Evolutionary conservation across 1,140 invertebrate species (phyloP), one percentile per base, ranked within the genome.

Genomic region (Magallana ariakensis): DNA sequence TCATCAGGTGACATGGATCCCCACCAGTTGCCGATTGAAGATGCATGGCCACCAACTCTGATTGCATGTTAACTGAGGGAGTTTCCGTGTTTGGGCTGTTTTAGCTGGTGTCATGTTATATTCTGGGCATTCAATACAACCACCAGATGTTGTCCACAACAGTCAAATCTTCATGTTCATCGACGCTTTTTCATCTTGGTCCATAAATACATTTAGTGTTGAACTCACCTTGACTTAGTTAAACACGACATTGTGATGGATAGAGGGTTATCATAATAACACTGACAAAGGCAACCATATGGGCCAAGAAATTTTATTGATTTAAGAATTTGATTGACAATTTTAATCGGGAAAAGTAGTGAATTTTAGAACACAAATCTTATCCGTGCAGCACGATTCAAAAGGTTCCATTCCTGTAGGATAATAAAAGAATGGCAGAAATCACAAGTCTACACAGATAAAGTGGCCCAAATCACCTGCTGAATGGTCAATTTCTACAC

Each of bases 1-100:
- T 22, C 19, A 11, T 70, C 66, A 75, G 66, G 22, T 75, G 66
- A 75, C 66, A 75, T 19, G 22, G 9, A 22, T 8, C 22, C 22
- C 19, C 66, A 75, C 66, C 66, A 33, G 66, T 75, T 75, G 22
- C 66, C 7, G 33, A 33, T 7, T 75, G 22, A 13, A 75, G 66
- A 75, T 75, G 66, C 66, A 75, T 19, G 66, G 66, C 66, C 66
- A 75, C 66, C 26, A 26, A 19, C 9, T 26, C 66, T 75, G 66
- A 33, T 75, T 75, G 66, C 66, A 75, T 75, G 66, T 75, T 75
- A 75, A 11, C 9, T 19, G 66, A 75, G 66, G 66, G 66, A 75
- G 66, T 75, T 75, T 75, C 66, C 66, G 66, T 75, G 66, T 75
- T 75, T 33, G 22, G 22, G 22, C 66, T 11, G 22, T 33, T 8